Conservation (phyloP, 23 tunicate species). For the Corella eumyota region DNA sequence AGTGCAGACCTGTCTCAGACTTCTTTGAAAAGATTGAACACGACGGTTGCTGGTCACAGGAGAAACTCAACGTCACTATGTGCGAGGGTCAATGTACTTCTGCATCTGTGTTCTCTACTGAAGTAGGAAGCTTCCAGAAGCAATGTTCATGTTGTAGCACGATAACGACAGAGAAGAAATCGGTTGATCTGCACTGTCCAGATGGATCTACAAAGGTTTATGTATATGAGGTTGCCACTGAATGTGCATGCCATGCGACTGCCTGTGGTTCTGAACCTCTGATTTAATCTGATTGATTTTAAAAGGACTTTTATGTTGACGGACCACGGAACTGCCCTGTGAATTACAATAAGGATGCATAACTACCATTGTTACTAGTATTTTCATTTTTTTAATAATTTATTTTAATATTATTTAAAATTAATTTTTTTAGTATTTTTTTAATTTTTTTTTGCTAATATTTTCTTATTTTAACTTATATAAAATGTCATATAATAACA, state of each 20-base stretch:
- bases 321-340: neutral
- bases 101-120: slow-evolving; percentile 83
- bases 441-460: neutral
- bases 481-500: no score
- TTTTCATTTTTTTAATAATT: neutral
- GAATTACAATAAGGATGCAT: neutral
- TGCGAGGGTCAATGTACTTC: slow-evolving; percentile 95
- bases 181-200: slow-evolving; percentile 68
- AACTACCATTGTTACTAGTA: neutral
- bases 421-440: neutral
- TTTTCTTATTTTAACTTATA: neutral
- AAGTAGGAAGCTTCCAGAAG: slow-evolving; percentile 79
- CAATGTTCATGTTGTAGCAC: slow-evolving; percentile 95
- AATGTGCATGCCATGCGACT: slow-evolving; percentile 80
- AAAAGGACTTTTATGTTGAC: neutral
- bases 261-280: slow-evolving; percentile 57
- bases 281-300: neutral
- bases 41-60: slow-evolving; percentile 68
- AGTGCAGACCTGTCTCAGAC: slow-evolving; percentile 80
- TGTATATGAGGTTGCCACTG: slow-evolving; percentile 74
- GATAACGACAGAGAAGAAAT: slow-evolving; percentile 42
- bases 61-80: slow-evolving; percentile 86
- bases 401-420: neutral
- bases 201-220: slow-evolving; percentile 70
- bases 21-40: slow-evolving; percentile 68